A percentile compares a stretch with the other conserved stretches of the same genome.
phyloP scores from a whole-genome alignment of 2,113 vertebrate species.

The Cephalopholis sonnerati region DNA sequence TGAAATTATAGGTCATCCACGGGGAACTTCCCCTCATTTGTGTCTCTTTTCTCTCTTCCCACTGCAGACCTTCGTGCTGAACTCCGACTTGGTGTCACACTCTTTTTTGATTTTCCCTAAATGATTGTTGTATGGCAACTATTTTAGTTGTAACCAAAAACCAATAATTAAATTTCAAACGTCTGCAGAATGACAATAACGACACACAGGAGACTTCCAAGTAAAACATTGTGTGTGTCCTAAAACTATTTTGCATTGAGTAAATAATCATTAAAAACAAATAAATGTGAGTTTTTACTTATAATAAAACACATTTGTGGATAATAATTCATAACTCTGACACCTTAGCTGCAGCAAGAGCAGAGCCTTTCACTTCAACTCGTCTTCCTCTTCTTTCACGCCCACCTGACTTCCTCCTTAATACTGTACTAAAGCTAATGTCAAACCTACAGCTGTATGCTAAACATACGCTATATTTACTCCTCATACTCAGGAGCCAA shows the following conservation, averaged over 20 bases:
- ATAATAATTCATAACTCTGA: neutral
- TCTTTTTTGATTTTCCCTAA: neutral
- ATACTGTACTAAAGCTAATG: neutral
- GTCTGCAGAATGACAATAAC: slow-evolving; percentile 12
- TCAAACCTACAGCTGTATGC: neutral
- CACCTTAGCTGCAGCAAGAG: neutral
- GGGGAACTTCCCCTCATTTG: slow-evolving; percentile 45
- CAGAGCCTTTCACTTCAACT: no score
- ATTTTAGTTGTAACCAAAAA: slow-evolving; percentile 30
- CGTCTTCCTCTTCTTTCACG: neutral
- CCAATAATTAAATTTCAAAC: slow-evolving; percentile 3
- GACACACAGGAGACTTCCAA: neutral
- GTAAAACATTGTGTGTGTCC: neutral
- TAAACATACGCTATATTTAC: neutral
- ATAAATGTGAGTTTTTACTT: neutral
- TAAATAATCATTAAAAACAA: neutral
- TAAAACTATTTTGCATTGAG: neutral
- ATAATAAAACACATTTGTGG: no score
- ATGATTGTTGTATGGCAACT: slow-evolving; percentile 3
- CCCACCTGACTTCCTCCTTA: neutral
- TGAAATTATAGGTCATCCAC: slow-evolving; percentile 49
- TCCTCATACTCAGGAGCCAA: neutral
- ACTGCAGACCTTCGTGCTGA: neutral
- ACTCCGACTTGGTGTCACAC: neutral
- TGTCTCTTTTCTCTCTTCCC: slow-evolving; percentile 9